Evolutionary conservation across 2,888 invertebrate genomes (phyloP).

Genomic region (Lasioglossum zephyrum): DNA sequence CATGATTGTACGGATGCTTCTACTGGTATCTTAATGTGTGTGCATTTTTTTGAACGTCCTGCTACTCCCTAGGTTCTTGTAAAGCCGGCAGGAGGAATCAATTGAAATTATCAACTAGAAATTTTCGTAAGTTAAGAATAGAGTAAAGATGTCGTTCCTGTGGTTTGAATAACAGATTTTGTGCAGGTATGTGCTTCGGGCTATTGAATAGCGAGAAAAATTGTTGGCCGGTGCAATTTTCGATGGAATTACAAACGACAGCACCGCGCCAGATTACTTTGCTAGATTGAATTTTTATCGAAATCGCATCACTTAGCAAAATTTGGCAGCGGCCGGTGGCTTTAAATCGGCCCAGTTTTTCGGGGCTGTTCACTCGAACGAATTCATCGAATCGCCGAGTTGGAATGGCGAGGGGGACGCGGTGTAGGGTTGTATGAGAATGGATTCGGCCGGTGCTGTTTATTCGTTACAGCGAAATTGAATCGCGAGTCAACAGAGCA

Average conservation of each 20-base stretch:
- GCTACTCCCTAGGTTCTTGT: neutral
- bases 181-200: neutral
- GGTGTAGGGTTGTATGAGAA: neutral
- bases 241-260: conserved; percentile 20
- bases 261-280: conserved; percentile 33
- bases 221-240: conserved; percentile 21
- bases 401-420: neutral
- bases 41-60: neutral
- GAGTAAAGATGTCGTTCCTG: neutral
- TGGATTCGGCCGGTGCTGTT: conserved; percentile 59
- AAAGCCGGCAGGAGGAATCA: neutral
- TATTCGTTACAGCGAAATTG: conserved; percentile 79
- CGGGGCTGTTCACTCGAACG: conserved; percentile 57
- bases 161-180: neutral
- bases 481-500: conserved; percentile 78
- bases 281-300: conserved; percentile 47
- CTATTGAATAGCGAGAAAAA: neutral
- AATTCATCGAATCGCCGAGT: conserved; percentile 48
- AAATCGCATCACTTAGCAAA: conserved; percentile 48
- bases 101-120: neutral
- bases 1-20: neutral
- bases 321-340: conserved; percentile 29
- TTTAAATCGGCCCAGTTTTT: conserved; percentile 52
- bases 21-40: neutral
- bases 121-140: neutral